Conservation (phyloP, 2,113 vertebrate species). For the Rhinolophus sinicus region DNA sequence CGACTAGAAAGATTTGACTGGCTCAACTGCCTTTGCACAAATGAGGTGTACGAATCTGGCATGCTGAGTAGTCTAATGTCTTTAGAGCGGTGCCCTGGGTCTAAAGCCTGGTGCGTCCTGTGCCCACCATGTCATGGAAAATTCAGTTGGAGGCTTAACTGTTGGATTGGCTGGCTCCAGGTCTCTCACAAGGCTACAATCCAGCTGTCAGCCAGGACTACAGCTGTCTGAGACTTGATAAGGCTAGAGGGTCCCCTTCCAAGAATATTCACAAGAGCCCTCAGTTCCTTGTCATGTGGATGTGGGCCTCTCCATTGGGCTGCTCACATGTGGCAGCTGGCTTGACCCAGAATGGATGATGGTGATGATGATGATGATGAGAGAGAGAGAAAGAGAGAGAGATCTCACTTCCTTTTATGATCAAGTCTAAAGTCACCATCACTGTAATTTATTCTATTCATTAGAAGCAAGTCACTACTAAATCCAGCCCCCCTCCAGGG, state of each 20-base stretch:
- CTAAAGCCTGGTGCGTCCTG: neutral
- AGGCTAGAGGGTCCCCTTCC: neutral
- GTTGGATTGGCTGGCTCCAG: neutral
- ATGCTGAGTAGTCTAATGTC: neutral
- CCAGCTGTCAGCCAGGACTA: neutral
- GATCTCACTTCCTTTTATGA: neutral
- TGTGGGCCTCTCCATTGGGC: neutral
- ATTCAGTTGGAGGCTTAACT: neutral
- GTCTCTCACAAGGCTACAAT: neutral
- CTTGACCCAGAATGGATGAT: neutral
- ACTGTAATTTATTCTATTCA: neutral
- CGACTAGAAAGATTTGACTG: neutral
- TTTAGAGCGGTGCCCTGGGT: neutral
- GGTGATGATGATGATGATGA: neutral
- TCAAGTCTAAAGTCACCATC: neutral
- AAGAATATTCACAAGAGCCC: neutral
- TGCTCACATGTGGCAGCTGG: neutral
- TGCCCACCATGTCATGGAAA: neutral
- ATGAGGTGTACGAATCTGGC: neutral
- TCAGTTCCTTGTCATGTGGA: neutral
- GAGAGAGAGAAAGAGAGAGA: neutral
- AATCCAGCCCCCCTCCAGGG: neutral
- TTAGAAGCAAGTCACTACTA: neutral
- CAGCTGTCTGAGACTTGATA: neutral
- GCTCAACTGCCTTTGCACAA: neutral